Conservation (phyloP, 2,113 vertebrate genomes). For the Oostethus manadensis region DNA sequence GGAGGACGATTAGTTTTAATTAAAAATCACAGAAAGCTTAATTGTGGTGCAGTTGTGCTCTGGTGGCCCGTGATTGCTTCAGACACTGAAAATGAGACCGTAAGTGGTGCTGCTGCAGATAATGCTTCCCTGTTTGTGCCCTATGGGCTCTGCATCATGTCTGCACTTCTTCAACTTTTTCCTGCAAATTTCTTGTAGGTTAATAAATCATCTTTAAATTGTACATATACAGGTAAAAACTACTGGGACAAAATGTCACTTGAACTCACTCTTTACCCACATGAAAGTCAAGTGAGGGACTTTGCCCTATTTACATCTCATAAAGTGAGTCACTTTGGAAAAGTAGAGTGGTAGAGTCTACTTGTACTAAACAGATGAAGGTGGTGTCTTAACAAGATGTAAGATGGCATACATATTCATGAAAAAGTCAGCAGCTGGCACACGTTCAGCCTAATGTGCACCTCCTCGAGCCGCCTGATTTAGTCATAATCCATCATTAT, state of each 20-base stretch:
- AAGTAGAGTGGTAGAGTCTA: constrained; percentile 52
- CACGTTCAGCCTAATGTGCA: constrained; percentile 68
- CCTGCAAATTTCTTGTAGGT: constrained; percentile 25
- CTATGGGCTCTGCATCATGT: constrained; percentile 28
- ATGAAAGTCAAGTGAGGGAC: constrained; percentile 49
- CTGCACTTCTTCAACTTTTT: constrained; percentile 44
- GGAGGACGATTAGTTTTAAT: constrained; percentile 68
- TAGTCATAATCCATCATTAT: constrained; percentile 68
- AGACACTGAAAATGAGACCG: constrained; percentile 55
- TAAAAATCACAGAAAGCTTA: constrained; percentile 72
- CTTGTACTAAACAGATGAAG: constrained; percentile 58
- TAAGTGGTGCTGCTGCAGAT: constrained; percentile 41
- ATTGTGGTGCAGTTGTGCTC: constrained; percentile 66
- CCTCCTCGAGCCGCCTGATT: constrained; percentile 47
- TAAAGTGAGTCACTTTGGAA: constrained; percentile 41
- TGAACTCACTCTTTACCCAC: constrained; percentile 40
- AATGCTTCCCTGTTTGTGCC: constrained; percentile 40
- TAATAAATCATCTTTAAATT: constrained; percentile 38
- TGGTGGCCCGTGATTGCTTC: constrained; percentile 60
- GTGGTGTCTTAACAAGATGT: constrained; percentile 58
- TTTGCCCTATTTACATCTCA: constrained; percentile 51
- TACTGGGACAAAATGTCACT: constrained; percentile 46
- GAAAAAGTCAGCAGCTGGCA: constrained; percentile 60
- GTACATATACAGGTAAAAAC: constrained; percentile 36
- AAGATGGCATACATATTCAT: constrained; percentile 69